A percentile compares a stretch with the other conserved stretches of the same genome.
These are phyloP conservation scores for Bactericera cockerelli DNA, from an alignment of 1,140 invertebrate genomes.

Conservation along the genomic window DNA sequence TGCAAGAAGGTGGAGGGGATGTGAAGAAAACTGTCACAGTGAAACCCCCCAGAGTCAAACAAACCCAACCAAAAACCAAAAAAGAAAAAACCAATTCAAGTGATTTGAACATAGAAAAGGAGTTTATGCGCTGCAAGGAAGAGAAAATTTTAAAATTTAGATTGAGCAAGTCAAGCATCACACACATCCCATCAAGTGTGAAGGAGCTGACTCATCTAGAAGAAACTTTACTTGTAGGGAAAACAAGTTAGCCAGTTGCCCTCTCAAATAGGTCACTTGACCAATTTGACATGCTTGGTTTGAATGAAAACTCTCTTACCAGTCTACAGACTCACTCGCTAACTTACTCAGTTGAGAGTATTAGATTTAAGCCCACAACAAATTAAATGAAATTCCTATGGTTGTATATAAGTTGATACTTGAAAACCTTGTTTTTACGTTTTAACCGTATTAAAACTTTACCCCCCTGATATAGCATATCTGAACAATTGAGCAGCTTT, in stretches of 20 bases:
- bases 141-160: conserved; percentile 78
- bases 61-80: conserved; percentile 80
- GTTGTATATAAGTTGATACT: conserved; percentile 87
- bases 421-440: conserved; percentile 88
- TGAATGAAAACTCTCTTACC: conserved; percentile 95
- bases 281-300: conserved; percentile 76
- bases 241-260: conserved; percentile 89
- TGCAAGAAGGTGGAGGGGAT: conserved; percentile 34
- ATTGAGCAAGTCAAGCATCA: conserved; percentile 95
- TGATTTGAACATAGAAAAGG: conserved; percentile 86
- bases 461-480: conserved; percentile 74
- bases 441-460: conserved; percentile 93
- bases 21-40: conserved; percentile 79
- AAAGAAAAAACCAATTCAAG: conserved; percentile 84
- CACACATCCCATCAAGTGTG: conserved; percentile 72
- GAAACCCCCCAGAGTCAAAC: conserved; percentile 85
- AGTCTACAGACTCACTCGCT: conserved; percentile 77
- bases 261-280: conserved; percentile 80
- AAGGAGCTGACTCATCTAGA: conserved; percentile 80
- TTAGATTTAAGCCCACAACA: conserved; percentile 96
- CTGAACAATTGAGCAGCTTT: conserved; percentile 90
- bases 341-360: conserved; percentile 75
- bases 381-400: conserved; percentile 94
- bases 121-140: conserved; percentile 82
- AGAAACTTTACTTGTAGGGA: conserved; percentile 94